Evolutionary conservation across 2,113 vertebrate species (phyloP).

Genomic region (Phrynosoma platyrhinos): DNA sequence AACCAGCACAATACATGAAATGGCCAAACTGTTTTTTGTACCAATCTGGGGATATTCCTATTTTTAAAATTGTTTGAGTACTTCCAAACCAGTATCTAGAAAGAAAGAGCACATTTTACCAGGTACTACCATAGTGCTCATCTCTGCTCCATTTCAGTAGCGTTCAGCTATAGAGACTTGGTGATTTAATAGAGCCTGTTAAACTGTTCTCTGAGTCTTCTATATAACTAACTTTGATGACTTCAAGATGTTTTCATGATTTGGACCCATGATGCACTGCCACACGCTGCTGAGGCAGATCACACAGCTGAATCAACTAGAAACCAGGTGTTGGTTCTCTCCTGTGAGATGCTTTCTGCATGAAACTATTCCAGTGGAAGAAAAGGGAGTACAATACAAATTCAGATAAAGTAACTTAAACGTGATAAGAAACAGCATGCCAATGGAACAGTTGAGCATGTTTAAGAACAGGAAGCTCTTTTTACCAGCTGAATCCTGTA

Average conservation of each 20-base stretch:
- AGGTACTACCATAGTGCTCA: neutral
- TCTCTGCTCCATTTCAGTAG: neutral
- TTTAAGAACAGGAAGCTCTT: conserved; percentile 75
- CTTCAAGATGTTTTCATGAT: conserved; percentile 71
- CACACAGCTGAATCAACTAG: conserved; percentile 56
- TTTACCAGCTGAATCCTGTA: conserved; percentile 78
- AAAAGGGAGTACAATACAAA: conserved; percentile 49
- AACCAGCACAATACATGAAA: conserved; percentile 58
- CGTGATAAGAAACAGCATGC: conserved; percentile 72
- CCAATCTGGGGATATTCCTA: conserved; percentile 60
- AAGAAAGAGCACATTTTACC: conserved; percentile 66
- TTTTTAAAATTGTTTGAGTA: conserved; percentile 74
- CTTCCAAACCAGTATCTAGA: conserved; percentile 68
- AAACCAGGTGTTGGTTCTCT: conserved; percentile 57
- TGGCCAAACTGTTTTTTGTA: conserved; percentile 67
- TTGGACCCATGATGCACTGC: neutral
- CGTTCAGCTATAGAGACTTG: neutral
- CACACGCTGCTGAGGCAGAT: conserved; percentile 54
- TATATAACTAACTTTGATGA: conserved; percentile 74
- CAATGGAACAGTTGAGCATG: conserved; percentile 77
- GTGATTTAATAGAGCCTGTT: neutral
- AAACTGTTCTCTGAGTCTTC: neutral
- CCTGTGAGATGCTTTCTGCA: conserved; percentile 51
- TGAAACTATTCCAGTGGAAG: conserved; percentile 60
- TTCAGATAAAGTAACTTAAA: conserved; percentile 53